Evolutionary conservation across 2,888 invertebrate species (phyloP), one percentile per base, ranked within the genome.

Genomic region (Luffia ferchaultella): DNA sequence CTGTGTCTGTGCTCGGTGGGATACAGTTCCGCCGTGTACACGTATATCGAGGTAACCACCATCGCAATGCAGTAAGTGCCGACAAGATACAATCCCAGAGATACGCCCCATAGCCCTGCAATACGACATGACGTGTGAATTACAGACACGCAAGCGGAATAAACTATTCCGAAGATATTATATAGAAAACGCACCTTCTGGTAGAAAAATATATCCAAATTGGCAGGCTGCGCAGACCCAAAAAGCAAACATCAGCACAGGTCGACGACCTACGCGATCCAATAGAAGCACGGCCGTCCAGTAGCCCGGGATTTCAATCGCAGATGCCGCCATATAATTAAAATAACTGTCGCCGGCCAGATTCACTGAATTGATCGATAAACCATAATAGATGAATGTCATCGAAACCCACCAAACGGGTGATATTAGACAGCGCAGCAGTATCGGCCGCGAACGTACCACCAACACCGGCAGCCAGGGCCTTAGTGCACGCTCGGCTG

Each of bases 301-400:
- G 59, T 87, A 89, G 0, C 87, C 90, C 0, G 90, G 90, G 50
- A 90, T 85, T 64, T 90, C 90, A n/a, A 88, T 79, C 16, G 83
- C 57, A 0, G 82, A 68, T 1, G 85, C 85, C 45, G 85, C 62
- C 15, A 89, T 86, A 60, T 90, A 91, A 64, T 90, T 91, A 7
- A 88, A 58, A 63, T 90, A 90, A 59, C 87, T 87, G 63, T 90
- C 86, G 1, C 90, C 90, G n/a, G n/a, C n/a, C n/a, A n/a, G n/a
- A n/a, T n/a, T n/a, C n/a, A n/a, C n/a, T n/a, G n/a, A n/a, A n/a
- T n/a, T n/a, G n/a, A n/a, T 72, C 0, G 89, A 87, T 46, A 91
- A 64, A 0, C 91, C 90, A 58, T 89, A 90, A 65, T 88, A 90
- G 1, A 90, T 84, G 54, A 90, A 87, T 0, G 88, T 87, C 50